Evolutionary conservation across 2,113 vertebrate genomes (phyloP).

Genomic region (Oceanites oceanicus): DNA sequence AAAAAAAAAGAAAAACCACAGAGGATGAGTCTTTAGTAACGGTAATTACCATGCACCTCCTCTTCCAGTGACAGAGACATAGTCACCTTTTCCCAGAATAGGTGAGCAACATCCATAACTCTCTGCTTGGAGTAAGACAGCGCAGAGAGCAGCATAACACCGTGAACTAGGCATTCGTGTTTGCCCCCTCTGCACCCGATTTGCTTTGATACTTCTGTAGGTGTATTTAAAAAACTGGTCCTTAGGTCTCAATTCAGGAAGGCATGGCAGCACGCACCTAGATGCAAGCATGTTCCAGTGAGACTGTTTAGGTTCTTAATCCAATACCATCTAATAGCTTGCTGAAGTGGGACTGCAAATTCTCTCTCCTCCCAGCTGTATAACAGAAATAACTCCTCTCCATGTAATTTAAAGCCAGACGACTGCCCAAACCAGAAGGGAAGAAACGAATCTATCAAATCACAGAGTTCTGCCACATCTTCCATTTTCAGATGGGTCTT

Average conservation of each 20-base stretch:
- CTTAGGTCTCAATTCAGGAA: not conserved
- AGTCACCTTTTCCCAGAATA: not conserved
- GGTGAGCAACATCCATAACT: not conserved
- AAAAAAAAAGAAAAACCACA: not conserved
- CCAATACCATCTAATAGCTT: not conserved
- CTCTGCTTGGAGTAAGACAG: not conserved
- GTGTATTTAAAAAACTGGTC: not conserved
- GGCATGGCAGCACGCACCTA: not conserved
- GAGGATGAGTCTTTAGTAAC: not conserved
- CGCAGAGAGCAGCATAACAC: not conserved
- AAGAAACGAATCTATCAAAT: not conserved
- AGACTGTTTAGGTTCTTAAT: not conserved
- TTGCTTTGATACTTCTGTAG: not conserved
- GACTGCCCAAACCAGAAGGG: not conserved
- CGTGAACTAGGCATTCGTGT: not conserved
- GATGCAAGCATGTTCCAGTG: not conserved
- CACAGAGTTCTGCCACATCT: not conserved
- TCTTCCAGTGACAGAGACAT: not conserved
- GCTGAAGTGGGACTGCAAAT: not conserved
- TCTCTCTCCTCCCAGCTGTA: not conserved
- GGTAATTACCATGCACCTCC: not conserved
- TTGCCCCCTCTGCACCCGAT: not conserved
- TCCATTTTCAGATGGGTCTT: not conserved
- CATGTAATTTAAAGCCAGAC: not conserved
- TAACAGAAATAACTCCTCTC: not conserved